Evolutionary conservation across 2,888 invertebrate genomes (phyloP), one percentile per base, ranked within the genome.

Genomic region (Amiota mariae): DNA sequence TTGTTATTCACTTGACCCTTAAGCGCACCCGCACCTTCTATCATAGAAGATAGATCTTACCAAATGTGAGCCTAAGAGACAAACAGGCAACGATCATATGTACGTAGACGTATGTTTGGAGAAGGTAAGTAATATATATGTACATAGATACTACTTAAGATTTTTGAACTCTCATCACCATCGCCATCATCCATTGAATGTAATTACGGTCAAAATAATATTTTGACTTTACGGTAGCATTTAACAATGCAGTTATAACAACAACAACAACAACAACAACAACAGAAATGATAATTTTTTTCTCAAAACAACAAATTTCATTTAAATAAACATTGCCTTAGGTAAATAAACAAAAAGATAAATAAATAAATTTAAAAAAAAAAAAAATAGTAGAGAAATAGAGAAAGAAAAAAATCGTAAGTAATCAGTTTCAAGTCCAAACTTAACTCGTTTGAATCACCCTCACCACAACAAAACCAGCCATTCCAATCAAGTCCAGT

Each of bases 181-280:
- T 24, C 24, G 3, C 1, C 24, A 24, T 24, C 24, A 24, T 24
- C 24, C 24, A 36, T 36, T 36, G 6, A 75, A 67, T 77, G 82
- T 83, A 85, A 86, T 88, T 87, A 88, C 85, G 88, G 86, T 83
- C 82, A 87, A 87, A 87, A 87, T 84, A 87, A 87, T 88, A 87
- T 88, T 86, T 82, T 77, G 71, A 70, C 77, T 79, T 78, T 77
- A 81, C 76, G 75, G 78, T 76, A 76, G 76, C 73, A 48, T 48
- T 46, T 63, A 36, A 72, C 78, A 77, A 76, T 77, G 78, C 36
- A 36, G 3, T 36, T 36, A 36, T 36, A 36, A 36, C 36, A 36
- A 36, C 36, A 36, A 36, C 36, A 36, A 36, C 36, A 4, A 36
- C 36, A 36, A 6, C 36, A 36, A 24, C 24, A 24, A 70, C 15